phyloP scores from a whole-genome alignment of 2,113 vertebrate genomes.

The Bagarius yarrelli region DNA sequence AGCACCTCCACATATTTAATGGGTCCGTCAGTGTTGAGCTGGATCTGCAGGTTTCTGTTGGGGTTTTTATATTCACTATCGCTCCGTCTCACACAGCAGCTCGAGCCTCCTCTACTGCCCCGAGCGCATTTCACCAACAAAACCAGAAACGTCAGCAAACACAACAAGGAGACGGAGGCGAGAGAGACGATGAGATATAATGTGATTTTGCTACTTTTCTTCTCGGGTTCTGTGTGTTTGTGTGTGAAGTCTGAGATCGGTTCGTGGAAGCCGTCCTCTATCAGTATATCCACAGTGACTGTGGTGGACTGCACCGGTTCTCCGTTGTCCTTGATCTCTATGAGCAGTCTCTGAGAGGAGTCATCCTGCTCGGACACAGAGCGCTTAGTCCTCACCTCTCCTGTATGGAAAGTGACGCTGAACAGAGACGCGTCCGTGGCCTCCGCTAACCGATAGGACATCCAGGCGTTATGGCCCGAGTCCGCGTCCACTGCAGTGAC shows the following conservation, averaged over 20 bases:
- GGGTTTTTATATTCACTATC: conserved; percentile 60
- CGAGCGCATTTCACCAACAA: conserved; percentile 54
- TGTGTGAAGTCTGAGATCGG: conserved; percentile 51
- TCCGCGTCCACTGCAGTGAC: conserved; percentile 83
- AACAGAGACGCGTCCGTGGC: conserved; percentile 78
- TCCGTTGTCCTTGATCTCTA: conserved; percentile 78
- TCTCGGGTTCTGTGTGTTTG: conserved; percentile 41
- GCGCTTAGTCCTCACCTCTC: conserved; percentile 79
- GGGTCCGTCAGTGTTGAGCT: conserved; percentile 77
- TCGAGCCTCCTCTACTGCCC: conserved; percentile 51
- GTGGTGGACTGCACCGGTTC: conserved; percentile 77
- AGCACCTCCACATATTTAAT: conserved; percentile 84
- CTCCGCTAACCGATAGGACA: conserved; percentile 74
- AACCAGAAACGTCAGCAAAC: conserved; percentile 50
- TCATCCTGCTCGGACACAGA: conserved; percentile 71
- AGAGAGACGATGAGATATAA: conserved; percentile 81
- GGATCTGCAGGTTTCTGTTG: conserved; percentile 69
- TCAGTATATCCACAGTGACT: conserved; percentile 61
- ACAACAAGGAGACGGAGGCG: conserved; percentile 49
- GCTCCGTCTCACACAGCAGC: conserved; percentile 62
- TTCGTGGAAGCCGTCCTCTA: conserved; percentile 57
- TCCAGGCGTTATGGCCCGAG: conserved; percentile 83
- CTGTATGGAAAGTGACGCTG: conserved; percentile 71
- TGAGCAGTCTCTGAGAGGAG: conserved; percentile 71
- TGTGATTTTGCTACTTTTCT: conserved; percentile 66